Percentiles rank a stretch among this genome's conserved stretches.
Evolutionary conservation across 2,888 invertebrate species (phyloP).

Genomic region (Pheosia gnoma): DNA sequence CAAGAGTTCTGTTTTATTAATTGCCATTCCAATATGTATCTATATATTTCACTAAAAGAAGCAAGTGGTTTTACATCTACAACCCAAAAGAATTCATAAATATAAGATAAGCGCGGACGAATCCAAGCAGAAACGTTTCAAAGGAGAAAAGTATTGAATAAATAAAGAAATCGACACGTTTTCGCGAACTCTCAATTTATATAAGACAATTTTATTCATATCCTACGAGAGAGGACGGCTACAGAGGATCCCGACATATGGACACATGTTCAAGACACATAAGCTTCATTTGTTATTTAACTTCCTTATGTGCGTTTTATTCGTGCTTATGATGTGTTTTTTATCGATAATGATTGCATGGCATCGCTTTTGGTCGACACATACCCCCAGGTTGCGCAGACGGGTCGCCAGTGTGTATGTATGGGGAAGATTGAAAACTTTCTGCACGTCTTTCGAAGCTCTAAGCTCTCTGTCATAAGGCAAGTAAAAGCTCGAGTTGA

Average conservation of each 20-base stretch:
- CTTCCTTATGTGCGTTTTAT: slow-evolving; percentile 31
- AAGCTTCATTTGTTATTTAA: slow-evolving; percentile 65
- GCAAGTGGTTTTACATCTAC: slow-evolving; percentile 61
- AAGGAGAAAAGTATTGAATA: slow-evolving; percentile 78
- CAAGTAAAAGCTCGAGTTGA: slow-evolving; percentile 75
- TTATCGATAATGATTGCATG: slow-evolving; percentile 29
- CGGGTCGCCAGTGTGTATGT: slow-evolving; percentile 36
- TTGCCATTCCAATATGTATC: slow-evolving; percentile 23
- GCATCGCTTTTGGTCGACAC: slow-evolving; percentile 27
- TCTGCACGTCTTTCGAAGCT: slow-evolving; percentile 65
- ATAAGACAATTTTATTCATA: slow-evolving; percentile 79
- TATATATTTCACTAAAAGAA: slow-evolving; percentile 50
- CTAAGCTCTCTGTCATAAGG: slow-evolving; percentile 76
- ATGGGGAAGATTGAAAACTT: slow-evolving; percentile 74
- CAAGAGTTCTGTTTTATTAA: slow-evolving; percentile 6
- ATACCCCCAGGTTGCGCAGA: slow-evolving; percentile 26
- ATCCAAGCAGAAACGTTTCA: slow-evolving; percentile 69
- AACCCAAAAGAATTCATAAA: slow-evolving; percentile 71
- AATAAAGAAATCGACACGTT: slow-evolving; percentile 82
- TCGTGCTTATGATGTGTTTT: slow-evolving; percentile 24
- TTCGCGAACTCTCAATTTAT: slow-evolving; percentile 79
- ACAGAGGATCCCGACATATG: slow-evolving; percentile 68
- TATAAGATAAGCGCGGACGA: slow-evolving; percentile 70
- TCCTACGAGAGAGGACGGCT: slow-evolving; percentile 67
- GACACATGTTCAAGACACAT: slow-evolving; percentile 65